These are phyloP conservation scores for Polymixis flavicincta DNA, from an alignment of 2,888 invertebrate species.

Conservation along the genomic window DNA sequence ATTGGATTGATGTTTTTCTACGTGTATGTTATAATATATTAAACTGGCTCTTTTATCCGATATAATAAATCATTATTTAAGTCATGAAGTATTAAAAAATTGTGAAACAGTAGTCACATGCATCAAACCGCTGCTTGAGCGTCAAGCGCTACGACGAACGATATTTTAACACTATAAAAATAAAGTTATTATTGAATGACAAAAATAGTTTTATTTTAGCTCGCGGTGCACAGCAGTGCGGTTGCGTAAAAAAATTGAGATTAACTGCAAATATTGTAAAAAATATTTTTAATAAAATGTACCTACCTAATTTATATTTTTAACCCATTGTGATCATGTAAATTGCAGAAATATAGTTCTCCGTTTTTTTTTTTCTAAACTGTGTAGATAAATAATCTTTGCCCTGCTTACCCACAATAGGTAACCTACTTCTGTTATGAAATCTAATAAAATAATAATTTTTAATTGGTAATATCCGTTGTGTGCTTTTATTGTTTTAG, in stretches of 20 bases:
- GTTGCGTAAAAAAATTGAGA: neutral
- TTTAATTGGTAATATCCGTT: too few species aligned
- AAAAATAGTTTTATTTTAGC: neutral
- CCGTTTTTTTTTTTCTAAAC: neutral
- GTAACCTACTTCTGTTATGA: neutral
- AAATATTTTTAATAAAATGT: neutral
- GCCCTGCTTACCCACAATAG: neutral
- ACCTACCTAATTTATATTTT: neutral
- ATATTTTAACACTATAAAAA: neutral
- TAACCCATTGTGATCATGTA: neutral
- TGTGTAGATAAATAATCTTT: neutral
- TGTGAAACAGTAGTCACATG: neutral
- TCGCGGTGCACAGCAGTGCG: neutral
- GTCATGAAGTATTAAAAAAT: neutral
- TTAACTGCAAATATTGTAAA: neutral
- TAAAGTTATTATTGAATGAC: neutral
- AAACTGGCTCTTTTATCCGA: neutral
- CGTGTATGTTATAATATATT: too few species aligned
- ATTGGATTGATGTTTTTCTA: neutral
- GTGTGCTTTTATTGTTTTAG: too few species aligned
- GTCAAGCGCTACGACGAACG: neutral
- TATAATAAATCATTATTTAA: neutral
- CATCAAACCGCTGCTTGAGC: neutral
- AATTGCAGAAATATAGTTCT: neutral
- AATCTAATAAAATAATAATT: too few species aligned